Percentiles rank a stretch among this genome's conserved stretches.
Conservation (phyloP, 2,113 vertebrate species). For the Pelodiscus sinensis region DNA sequence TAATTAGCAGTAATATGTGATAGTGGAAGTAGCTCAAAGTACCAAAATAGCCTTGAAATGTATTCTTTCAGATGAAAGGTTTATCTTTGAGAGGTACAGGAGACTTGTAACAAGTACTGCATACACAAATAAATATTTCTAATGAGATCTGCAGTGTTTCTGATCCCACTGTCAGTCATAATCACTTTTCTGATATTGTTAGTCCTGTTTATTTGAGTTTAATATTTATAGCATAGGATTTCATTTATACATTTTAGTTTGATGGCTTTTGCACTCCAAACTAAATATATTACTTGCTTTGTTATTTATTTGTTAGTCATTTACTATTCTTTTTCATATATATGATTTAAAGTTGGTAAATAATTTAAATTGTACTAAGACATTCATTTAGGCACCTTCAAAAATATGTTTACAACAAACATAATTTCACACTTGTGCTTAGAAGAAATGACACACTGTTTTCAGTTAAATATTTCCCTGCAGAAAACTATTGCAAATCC, state of each 20-base stretch:
- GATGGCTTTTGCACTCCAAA: background rate
- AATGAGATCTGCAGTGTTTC: slow-evolving; percentile 38
- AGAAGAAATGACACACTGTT: slow-evolving; percentile 21
- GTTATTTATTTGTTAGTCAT: slow-evolving; percentile 55
- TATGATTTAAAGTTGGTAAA: slow-evolving; percentile 51
- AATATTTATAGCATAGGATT: slow-evolving; percentile 22
- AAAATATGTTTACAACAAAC: background rate
- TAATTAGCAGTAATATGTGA: slow-evolving; percentile 3
- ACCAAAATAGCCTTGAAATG: slow-evolving; percentile 31
- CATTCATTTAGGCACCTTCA: slow-evolving; percentile 34
- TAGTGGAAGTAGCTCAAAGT: background rate
- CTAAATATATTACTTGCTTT: slow-evolving; percentile 44
- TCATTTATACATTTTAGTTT: slow-evolving; percentile 47
- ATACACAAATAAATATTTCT: slow-evolving; percentile 41
- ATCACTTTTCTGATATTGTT: slow-evolving; percentile 45
- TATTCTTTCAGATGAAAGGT: background rate
- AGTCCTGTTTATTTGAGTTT: slow-evolving; percentile 55
- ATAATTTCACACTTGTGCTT: background rate
- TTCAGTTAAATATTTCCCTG: slow-evolving; percentile 18
- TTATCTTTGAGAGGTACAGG: background rate
- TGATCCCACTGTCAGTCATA: slow-evolving; percentile 47
- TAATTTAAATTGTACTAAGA: slow-evolving; percentile 23
- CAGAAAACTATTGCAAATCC: background rate
- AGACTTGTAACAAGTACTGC: background rate
- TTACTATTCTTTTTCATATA: slow-evolving; percentile 44